Conservation (phyloP, 2,797 vertebrate species). For the Zalophus californianus region DNA sequence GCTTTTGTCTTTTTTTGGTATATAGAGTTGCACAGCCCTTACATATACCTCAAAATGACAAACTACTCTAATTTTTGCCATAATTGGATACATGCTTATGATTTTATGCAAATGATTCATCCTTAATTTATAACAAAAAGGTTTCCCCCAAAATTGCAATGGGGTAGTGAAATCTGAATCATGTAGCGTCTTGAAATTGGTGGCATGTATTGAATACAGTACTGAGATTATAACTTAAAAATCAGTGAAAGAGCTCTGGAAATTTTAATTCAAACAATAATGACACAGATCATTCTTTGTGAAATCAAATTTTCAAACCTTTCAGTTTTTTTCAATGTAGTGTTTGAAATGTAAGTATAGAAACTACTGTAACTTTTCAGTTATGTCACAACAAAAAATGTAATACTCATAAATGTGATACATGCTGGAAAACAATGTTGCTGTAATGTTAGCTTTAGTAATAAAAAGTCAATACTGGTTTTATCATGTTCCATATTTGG, state of each 20-base stretch:
- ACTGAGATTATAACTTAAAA: conserved; percentile 28
- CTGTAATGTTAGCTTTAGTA: conserved; percentile 12
- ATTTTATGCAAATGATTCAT: conserved; percentile 40
- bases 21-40: background rate
- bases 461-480: background rate
- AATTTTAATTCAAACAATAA: conserved; percentile 37
- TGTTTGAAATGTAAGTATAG: conserved; percentile 23
- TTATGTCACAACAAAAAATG: background rate
- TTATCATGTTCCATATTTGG: background rate
- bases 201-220: conserved; percentile 13
- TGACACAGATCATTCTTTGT: conserved; percentile 13
- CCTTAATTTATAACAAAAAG: conserved; percentile 44
- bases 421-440: conserved; percentile 4
- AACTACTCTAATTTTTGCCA: conserved; percentile 27
- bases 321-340: background rate
- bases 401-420: conserved; percentile 4
- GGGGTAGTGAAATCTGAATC: conserved; percentile 31
- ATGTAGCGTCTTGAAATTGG: background rate
- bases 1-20: background rate
- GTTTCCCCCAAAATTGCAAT: conserved; percentile 44
- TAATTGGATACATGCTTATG: conserved; percentile 26
- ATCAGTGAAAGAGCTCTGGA: conserved; percentile 12
- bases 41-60: background rate
- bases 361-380: background rate
- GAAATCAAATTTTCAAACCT: conserved; percentile 14